phyloP scores from a whole-genome alignment of 35 echinoderm and acorn worm genomes.

The Patiria miniata region DNA sequence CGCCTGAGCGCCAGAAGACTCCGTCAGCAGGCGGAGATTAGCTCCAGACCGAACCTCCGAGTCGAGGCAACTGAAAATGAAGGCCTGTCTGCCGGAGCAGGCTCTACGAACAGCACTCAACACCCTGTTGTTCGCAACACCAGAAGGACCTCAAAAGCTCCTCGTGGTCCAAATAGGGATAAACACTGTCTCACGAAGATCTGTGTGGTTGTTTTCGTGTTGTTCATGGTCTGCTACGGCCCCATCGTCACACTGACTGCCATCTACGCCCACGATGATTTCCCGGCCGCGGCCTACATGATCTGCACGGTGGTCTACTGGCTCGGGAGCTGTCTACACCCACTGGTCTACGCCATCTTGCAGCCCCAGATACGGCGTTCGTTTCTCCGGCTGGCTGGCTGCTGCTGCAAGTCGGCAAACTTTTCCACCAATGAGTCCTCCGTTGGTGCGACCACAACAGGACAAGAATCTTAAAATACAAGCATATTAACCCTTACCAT shows the following conservation, averaged over 20 bases:
- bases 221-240: slow-evolving; percentile 41
- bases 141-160: background rate
- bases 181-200: slow-evolving; percentile 29
- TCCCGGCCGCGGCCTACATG: slow-evolving; percentile 32
- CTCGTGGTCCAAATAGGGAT: background rate
- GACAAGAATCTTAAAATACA: too few species aligned
- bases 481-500: too few species aligned
- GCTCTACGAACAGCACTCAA: background rate
- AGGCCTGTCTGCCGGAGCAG: background rate
- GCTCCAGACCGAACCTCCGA: background rate
- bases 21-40: background rate
- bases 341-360: slow-evolving; percentile 30
- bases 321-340: slow-evolving; percentile 44
- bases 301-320: slow-evolving; percentile 37
- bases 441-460: too few species aligned
- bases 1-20: background rate
- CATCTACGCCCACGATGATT: background rate
- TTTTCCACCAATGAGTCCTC: too few species aligned
- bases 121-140: background rate
- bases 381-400: background rate
- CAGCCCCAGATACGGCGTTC: slow-evolving; percentile 10
- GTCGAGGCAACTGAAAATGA: background rate
- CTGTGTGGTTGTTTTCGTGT: slow-evolving; percentile 34
- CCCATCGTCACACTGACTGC: slow-evolving; percentile 29
- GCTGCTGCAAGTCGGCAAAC: background rate